These are phyloP conservation scores for Zingel zingel DNA, from an alignment of 2,113 vertebrate genomes.

Conservation along the genomic window DNA sequence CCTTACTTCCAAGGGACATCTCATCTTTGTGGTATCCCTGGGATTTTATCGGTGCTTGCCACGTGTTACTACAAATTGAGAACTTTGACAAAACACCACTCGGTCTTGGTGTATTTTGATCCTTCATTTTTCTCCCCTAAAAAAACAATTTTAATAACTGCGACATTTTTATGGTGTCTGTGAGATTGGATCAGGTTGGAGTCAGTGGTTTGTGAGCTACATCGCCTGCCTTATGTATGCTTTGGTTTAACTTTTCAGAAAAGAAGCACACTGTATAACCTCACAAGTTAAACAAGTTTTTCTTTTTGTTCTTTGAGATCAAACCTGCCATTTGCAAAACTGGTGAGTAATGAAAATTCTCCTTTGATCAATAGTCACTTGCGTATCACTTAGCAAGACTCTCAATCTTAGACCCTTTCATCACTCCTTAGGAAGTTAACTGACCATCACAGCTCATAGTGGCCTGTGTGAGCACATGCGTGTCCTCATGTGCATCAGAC, in stretches of 20 bases:
- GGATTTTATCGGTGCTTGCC: conserved; percentile 36
- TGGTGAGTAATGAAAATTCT: conserved; percentile 62
- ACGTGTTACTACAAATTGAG: conserved; percentile 45
- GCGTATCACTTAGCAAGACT: conserved; percentile 50
- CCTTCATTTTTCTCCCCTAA: background rate
- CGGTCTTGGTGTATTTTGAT: conserved; percentile 18
- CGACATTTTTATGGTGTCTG: conserved; percentile 2
- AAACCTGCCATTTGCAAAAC: conserved; percentile 45
- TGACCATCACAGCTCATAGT: conserved; percentile 52
- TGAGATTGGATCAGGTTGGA: background rate
- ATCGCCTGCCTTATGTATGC: background rate
- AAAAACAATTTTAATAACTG: conserved; percentile 11
- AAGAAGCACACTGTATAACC: conserved; percentile 15
- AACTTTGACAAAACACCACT: conserved; percentile 44
- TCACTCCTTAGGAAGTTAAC: conserved; percentile 69
- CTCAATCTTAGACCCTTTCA: conserved; percentile 62
- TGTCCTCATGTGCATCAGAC: conserved; percentile 59
- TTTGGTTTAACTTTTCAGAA: conserved; percentile 23
- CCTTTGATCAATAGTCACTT: conserved; percentile 66
- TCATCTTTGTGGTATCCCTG: conserved; percentile 43
- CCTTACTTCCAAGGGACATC: conserved; percentile 20
- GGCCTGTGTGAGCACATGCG: conserved; percentile 48
- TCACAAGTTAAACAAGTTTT: conserved; percentile 16
- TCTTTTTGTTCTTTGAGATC: conserved; percentile 16
- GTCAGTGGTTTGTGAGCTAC: conserved; percentile 30